Conservation (phyloP, 2,888 invertebrate genomes). For the Petrolisthes cinctipes region DNA sequence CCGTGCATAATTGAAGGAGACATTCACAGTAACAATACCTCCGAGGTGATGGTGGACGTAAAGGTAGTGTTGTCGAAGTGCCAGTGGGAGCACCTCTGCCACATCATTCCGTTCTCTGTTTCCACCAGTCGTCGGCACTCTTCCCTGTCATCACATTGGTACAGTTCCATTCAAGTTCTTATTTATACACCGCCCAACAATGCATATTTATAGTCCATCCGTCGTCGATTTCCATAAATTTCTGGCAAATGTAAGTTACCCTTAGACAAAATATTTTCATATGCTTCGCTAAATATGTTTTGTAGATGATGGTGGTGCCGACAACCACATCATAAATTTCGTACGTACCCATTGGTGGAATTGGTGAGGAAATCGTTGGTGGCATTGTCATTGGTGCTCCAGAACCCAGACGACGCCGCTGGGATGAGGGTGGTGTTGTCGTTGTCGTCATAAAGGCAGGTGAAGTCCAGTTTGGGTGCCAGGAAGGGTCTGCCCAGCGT, state of each 20-base stretch:
- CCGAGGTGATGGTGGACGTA: conserved; percentile 4
- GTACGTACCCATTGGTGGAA: no score
- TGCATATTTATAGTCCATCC: not conserved
- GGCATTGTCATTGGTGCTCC: no score
- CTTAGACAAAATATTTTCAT: no score
- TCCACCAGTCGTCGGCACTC: not conserved
- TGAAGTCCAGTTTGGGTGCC: conserved; percentile 22
- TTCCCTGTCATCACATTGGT: not conserved
- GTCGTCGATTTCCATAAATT: no score
- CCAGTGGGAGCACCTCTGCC: not conserved
- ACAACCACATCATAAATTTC: no score
- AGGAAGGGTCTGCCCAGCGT: conserved; percentile 18
- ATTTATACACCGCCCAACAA: not conserved
- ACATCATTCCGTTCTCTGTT: not conserved
- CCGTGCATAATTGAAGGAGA: no score
- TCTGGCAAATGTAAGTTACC: no score
- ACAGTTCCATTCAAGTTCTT: not conserved
- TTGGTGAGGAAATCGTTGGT: no score
- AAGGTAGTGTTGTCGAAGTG: conserved; percentile 14
- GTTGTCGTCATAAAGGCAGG: not conserved
- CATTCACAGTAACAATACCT: not conserved
- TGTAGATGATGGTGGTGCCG: no score
- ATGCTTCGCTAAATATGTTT: no score
- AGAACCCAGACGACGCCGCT: no score
- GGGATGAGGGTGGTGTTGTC: no score